Evolutionary conservation across 2,888 invertebrate genomes (phyloP).

Genomic region (Sminthurides aquaticus): DNA sequence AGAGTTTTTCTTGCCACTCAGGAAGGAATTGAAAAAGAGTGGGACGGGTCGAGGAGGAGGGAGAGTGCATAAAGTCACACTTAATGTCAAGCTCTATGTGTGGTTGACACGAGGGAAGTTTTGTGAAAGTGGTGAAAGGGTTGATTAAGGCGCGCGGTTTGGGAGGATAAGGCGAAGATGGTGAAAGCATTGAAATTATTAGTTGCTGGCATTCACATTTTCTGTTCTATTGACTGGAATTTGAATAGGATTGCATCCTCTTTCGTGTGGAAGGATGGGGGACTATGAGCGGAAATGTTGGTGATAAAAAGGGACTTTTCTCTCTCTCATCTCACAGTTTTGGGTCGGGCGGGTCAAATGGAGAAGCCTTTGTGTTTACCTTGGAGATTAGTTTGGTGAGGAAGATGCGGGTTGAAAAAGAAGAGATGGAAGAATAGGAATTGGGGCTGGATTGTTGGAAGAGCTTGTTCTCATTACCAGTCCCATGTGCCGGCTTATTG

Average conservation of each 20-base stretch:
- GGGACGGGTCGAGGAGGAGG: background rate
- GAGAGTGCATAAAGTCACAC: too few species aligned
- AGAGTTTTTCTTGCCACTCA: constrained; percentile 12
- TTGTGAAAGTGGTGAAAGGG: constrained; percentile 1
- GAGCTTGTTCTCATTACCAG: background rate
- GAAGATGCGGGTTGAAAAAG: background rate
- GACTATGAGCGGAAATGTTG: background rate
- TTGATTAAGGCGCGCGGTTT: background rate
- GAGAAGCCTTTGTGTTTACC: background rate
- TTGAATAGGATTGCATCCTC: background rate
- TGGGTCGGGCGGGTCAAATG: background rate
- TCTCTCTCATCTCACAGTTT: too few species aligned
- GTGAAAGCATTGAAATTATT: background rate
- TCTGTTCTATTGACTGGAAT: background rate
- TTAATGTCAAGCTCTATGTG: too few species aligned
- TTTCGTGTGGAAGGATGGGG: background rate
- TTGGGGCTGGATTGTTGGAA: too few species aligned
- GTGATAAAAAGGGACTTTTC: too few species aligned
- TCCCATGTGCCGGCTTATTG: background rate
- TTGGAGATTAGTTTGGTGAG: background rate
- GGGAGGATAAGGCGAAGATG: background rate
- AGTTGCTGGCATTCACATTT: background rate
- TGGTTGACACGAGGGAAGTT: background rate
- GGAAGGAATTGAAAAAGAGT: too few species aligned
- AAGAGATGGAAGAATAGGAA: too few species aligned